Evolutionary conservation across 2,113 vertebrate genomes (phyloP), one percentile per base, ranked within the genome.

Genomic region (Catharus fuscescens): DNA sequence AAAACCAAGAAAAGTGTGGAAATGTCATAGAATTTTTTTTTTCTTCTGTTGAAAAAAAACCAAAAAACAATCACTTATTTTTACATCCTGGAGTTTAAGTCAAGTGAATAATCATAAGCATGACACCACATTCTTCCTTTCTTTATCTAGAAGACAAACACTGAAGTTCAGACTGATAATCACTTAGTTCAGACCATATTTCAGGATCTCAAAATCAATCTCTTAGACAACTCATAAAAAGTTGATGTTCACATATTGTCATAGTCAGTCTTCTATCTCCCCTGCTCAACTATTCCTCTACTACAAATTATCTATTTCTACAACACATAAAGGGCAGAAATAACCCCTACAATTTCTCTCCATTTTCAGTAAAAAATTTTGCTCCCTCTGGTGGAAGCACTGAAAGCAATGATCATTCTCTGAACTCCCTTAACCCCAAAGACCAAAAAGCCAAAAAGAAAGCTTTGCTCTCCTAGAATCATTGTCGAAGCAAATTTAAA

Each of bases 381-480:
- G 89, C 91, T 93, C 92, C 94, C 94, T 93, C 94, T 93, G 82
- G 64, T 86, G 92, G 94, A 86, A 86, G 56, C 38, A 78, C 11
- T 11, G 19, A 92, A 90, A 38, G 38, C 18, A 66, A 83, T 59
- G 18, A 47, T 45, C 17, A n/a, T 26, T 72, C 47, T 77, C 64
- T 44, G 9, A 90, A 90, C 8, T 79, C 28, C 38, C n/a, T 62
- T n/a, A 24, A 42, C 18, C 40, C 61, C 6, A 3, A 3, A 34
- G 28, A 85, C 47, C 40, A 57, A 67, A 59, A 67, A 84, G 42
- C 21, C 57, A 90, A 81, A 21, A 67, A 42, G 12, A 69, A 84
- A 80, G 28, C 17, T 79, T 40, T 70, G 25, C 19, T 79, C 25
- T 60, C 25, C 47, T 48, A 67, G 36, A 91, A 26, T 70, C 67